phyloP scores from a whole-genome alignment of 2,113 vertebrate genomes.

The Lycaon pictus region DNA sequence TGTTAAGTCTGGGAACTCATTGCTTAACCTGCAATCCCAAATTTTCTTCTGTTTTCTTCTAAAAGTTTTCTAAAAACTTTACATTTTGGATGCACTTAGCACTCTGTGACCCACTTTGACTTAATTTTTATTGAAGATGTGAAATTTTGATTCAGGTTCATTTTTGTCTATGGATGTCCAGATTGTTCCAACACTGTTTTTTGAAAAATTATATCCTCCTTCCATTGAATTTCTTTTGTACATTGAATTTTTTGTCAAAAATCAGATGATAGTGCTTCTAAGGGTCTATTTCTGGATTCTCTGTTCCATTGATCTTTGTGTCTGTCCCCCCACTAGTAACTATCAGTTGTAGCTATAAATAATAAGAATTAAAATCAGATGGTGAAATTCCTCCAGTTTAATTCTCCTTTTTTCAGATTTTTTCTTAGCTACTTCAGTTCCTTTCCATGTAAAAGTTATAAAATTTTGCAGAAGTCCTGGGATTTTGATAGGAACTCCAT shows the following conservation, averaged over 20 bases:
- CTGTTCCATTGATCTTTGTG: not conserved
- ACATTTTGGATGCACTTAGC: not conserved
- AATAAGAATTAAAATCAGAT: conserved; percentile 21
- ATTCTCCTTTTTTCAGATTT: conserved; percentile 51
- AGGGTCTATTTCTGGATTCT: conserved; percentile 12
- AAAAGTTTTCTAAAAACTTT: conserved; percentile 13
- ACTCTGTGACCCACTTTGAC: not conserved
- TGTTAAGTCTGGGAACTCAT: conserved; percentile 29
- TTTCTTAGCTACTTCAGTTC: conserved; percentile 21
- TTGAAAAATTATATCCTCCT: not conserved
- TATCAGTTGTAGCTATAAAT: not conserved
- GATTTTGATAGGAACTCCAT: conserved; percentile 29
- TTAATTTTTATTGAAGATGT: conserved; percentile 8
- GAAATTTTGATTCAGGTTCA: not conserved
- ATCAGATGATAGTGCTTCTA: not conserved
- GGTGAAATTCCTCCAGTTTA: conserved; percentile 9
- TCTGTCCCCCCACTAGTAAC: not conserved
- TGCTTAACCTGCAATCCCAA: not conserved
- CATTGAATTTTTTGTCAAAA: not conserved
- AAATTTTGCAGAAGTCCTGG: not conserved
- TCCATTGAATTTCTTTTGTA: conserved; percentile 28
- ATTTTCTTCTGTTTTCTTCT: conserved; percentile 19
- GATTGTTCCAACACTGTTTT: not conserved
- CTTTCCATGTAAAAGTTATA: conserved; percentile 17
- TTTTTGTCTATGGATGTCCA: not conserved